Base-by-base conservation (phyloP, 2,113 vertebrate genomes). In the Atlantisia rogersi region DNA sequence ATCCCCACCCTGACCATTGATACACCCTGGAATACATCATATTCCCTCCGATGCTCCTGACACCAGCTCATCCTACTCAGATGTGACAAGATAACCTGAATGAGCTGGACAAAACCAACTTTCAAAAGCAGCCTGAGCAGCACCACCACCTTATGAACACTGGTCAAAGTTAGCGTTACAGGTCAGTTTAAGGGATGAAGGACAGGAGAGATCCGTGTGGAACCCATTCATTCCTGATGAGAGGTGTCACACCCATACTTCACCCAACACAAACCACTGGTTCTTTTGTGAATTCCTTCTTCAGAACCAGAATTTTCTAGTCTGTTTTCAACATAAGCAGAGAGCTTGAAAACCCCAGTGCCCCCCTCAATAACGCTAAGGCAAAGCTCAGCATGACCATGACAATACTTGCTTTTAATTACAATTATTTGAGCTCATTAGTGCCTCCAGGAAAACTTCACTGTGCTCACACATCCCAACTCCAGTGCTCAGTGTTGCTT, bases 91-190 rank as follows among this genome's bases (percentile, higher is more conserved):
- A 90, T 82, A 87, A 77, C 90, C 15, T 67, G 70, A 88, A 85
- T 20, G 46, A 95, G 82, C 81, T 65, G 82, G 88, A 95, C 83
- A 96, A 94, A 94, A 90, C 55, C 2, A 3, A 67, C 84, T 94
- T 91, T 94, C 87, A 84, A 80, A 93, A 74, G 74, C 87, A 87
- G 87, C 90, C 79, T 93, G 93, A 35, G 80, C 94, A 94, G 82
- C 42, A 80, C 63, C 86, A 95, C 74, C 35, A 39, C 39, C 39
- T 39, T 39, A 39, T 39, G 39, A 95, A 56, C 91, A 73, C 85
- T 88, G 79, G 94, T 74, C 6, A 1, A 92, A 93, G 83, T 68
- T 28, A 88, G 84, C 67, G 37, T 68, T 87, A 90, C 95, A 92
- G 92, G 68, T 94, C 94, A 74, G 90, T 67, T 96, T 70, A 92